phyloP scores from a whole-genome alignment of 2,888 invertebrate species.

The Tortrix viridana region DNA sequence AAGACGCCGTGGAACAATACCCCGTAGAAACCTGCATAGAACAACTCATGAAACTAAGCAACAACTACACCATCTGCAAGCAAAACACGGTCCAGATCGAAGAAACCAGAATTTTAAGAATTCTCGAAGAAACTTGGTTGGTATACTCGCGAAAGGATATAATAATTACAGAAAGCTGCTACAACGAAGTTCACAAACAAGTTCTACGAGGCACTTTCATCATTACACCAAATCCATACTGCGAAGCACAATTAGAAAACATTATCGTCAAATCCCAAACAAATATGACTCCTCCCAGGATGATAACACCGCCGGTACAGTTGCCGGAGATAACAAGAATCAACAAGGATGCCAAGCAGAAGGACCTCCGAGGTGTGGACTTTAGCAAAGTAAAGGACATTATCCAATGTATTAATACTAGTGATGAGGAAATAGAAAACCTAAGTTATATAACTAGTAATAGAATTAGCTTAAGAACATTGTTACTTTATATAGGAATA shows the following conservation, averaged over 20 bases:
- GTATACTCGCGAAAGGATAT: neutral
- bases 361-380: slow-evolving; percentile 5
- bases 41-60: slow-evolving; percentile 31
- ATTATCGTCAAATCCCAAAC: neutral
- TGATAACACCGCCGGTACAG: neutral
- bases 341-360: neutral
- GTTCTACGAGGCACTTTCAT: neutral
- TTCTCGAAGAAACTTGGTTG: neutral
- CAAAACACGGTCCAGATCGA: neutral
- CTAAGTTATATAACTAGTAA: neutral
- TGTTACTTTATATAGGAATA: slow-evolving; percentile 4
- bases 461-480: slow-evolving; percentile 1
- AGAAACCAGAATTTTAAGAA: neutral
- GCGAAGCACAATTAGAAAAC: neutral
- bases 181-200: neutral
- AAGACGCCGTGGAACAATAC: slow-evolving; percentile 7
- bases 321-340: neutral
- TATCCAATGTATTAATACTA: neutral
- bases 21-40: slow-evolving; percentile 28
- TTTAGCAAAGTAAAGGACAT: slow-evolving; percentile 4
- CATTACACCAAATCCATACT: neutral
- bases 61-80: slow-evolving; percentile 6
- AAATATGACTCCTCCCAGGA: neutral
- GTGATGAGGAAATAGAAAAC: neutral
- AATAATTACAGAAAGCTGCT: neutral